These are phyloP conservation scores for Piscicola geometra DNA, from an alignment of 2,888 invertebrate species.

Conservation along the genomic window DNA sequence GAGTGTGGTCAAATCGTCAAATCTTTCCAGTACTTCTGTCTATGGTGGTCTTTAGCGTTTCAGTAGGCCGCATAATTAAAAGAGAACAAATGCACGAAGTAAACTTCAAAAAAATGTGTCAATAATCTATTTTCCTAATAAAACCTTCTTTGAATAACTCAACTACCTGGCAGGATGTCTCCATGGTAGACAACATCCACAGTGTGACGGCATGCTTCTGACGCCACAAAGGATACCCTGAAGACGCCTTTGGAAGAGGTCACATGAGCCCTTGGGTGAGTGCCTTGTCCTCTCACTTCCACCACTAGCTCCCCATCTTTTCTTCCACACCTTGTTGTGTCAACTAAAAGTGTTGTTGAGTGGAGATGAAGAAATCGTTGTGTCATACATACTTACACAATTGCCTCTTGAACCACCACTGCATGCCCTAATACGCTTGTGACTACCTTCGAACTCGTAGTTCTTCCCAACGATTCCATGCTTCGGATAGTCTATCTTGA, in stretches of 20 bases:
- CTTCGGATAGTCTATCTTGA: slow-evolving; percentile 59
- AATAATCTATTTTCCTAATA: too few species aligned
- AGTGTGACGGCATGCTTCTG: slow-evolving; percentile 62
- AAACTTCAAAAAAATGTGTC: too few species aligned
- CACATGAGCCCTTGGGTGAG: slow-evolving; percentile 51
- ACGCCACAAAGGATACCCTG: slow-evolving; percentile 39
- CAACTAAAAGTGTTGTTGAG: slow-evolving; percentile 36
- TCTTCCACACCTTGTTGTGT: slow-evolving; percentile 67
- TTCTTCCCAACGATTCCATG: slow-evolving; percentile 39
- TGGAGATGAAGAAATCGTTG: not conserved
- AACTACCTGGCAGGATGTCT: slow-evolving; percentile 56
- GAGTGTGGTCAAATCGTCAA: not conserved
- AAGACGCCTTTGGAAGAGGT: slow-evolving; percentile 69
- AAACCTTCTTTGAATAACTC: too few species aligned
- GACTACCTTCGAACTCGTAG: slow-evolving; percentile 39
- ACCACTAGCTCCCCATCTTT: slow-evolving; percentile 59
- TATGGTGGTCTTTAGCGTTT: not conserved
- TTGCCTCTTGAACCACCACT: too few species aligned
- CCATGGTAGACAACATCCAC: slow-evolving; percentile 69
- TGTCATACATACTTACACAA: too few species aligned
- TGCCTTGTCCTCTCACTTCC: slow-evolving; percentile 39
- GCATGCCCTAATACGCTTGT: too few species aligned
- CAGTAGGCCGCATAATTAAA: not conserved
- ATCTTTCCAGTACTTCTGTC: not conserved
- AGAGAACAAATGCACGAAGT: too few species aligned